Evolutionary conservation across 2,113 vertebrate species (phyloP).

Genomic region (Tupaia chinensis): DNA sequence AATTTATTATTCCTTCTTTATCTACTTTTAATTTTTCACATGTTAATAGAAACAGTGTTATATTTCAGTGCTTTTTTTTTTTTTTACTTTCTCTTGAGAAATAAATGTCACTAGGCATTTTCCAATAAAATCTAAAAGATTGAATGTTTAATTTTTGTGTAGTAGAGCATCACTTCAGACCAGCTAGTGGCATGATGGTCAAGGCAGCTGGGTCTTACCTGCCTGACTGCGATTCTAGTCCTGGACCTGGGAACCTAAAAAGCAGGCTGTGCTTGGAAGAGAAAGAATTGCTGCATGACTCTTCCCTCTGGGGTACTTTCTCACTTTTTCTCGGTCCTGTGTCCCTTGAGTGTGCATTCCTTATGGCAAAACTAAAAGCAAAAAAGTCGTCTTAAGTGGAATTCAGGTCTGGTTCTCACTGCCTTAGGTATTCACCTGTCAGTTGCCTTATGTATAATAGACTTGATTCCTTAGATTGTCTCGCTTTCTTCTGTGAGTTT

Average conservation of each 20-base stretch:
- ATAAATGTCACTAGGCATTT: background rate
- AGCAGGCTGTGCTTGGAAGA: no score
- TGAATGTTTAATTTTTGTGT: background rate
- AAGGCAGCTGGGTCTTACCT: no score
- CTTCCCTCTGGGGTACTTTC: no score
- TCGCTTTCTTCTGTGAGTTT: background rate
- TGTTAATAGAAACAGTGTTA: background rate
- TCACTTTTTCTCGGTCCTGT: no score
- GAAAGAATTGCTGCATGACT: no score
- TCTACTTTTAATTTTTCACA: background rate
- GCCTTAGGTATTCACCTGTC: background rate
- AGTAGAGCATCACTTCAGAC: background rate
- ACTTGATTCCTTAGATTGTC: background rate
- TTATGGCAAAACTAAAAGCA: no score
- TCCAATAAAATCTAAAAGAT: conserved; percentile 15
- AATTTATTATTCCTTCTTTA: background rate
- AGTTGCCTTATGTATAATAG: background rate
- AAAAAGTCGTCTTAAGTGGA: background rate
- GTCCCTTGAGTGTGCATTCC: no score
- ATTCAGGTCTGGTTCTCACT: background rate
- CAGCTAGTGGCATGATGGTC: no score
- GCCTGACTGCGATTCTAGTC: no score
- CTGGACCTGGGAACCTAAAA: no score
- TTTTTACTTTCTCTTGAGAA: background rate
- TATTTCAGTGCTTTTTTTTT: background rate